Base-by-base conservation (phyloP, 2,113 vertebrate genomes). In the Regulus satrapa region DNA sequence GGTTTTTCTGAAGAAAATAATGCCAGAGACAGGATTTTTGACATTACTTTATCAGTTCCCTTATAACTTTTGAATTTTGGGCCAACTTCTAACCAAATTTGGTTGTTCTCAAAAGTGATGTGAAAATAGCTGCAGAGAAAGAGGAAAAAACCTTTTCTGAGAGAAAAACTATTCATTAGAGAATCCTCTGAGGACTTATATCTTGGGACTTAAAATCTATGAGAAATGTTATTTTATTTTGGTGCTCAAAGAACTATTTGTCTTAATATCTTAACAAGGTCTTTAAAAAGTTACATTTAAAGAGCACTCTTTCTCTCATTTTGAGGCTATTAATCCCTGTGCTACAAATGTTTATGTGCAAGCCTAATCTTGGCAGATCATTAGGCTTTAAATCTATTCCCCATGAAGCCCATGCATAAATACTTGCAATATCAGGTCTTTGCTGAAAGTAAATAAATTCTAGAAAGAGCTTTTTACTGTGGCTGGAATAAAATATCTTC, bases 311-410 rank as follows among this genome's bases (percentile, higher is more conserved):
- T 31, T 94, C 85, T 75, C 19, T 78, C 41, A 88, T 85, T 93
- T 69, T 72, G 63, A 90, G 55, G 32, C 75, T 88, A 38, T 77
- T 83, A 83, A 82, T 92, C 82, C 67, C 55, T 52, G 68, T 93
- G 67, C 92, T 90, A 31, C 55, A 74, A 90, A 74, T 59, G 63
- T 80, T 96, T 93, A 85, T 74, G n/a, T 75, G 55, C 59, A 83
- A 55, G 75, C 36, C 56, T 76, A 40, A 71, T 73, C 71, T 85
- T 88, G 75, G 85, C 63, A 69, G 54, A 85, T 91, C 62, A 45
- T 89, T 82, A 69, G 40, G 40, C 54, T 83, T 91, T 52, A 76
- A 49, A 93, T 51, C 63, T 92, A 52, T 76, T 85, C 25, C 19
- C 68, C 13, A 19, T 88, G 80, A 85, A 96, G 31, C 48, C 34